Conservation (phyloP, 2,888 invertebrate species). For the Aplocera efformata region DNA sequence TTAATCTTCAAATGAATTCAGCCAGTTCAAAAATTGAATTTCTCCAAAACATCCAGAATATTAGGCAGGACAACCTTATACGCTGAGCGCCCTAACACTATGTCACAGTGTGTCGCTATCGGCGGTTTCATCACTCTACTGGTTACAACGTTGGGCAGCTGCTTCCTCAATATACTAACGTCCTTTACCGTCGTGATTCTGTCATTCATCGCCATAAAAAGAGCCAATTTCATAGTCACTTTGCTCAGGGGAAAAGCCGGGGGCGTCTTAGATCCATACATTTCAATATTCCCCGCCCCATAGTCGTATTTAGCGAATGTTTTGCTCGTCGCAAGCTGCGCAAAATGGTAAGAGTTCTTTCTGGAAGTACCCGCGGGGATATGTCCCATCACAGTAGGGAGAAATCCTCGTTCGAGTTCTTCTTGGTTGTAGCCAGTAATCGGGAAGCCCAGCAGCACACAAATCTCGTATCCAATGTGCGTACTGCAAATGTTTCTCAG, state of each 20-base stretch:
- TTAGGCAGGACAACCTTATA: slow-evolving; percentile 29
- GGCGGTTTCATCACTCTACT: slow-evolving; percentile 26
- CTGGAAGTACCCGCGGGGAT: slow-evolving; percentile 36
- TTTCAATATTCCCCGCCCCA: slow-evolving; percentile 23
- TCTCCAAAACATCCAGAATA: slow-evolving; percentile 31
- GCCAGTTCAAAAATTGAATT: slow-evolving; percentile 7
- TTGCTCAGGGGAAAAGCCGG: slow-evolving; percentile 26
- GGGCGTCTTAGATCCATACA: slow-evolving; percentile 30
- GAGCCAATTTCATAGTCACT: slow-evolving; percentile 25
- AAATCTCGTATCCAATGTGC: slow-evolving; percentile 16
- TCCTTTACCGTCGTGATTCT: slow-evolving; percentile 31
- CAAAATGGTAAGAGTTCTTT: slow-evolving; percentile 37
- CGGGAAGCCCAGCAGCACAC: slow-evolving; percentile 14
- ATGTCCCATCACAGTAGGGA: slow-evolving; percentile 26
- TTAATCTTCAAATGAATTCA: too few relatives aligned
- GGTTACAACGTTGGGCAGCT: slow-evolving; percentile 36
- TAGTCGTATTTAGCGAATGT: slow-evolving; percentile 35
- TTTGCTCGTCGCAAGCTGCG: slow-evolving; percentile 29
- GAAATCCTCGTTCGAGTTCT: slow-evolving; percentile 32
- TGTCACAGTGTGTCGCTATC: slow-evolving; percentile 37
- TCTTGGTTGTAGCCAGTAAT: slow-evolving; percentile 26
- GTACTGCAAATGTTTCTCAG: slow-evolving; percentile 12
- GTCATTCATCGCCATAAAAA: slow-evolving; percentile 37
- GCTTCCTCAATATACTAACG: slow-evolving; percentile 27
- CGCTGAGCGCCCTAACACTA: slow-evolving; percentile 32